A percentile compares a stretch with the other conserved stretches of the same genome.
These are phyloP conservation scores for Motacilla tschutschensis DNA, from an alignment of 2,113 vertebrate species.

Conservation along the genomic window DNA sequence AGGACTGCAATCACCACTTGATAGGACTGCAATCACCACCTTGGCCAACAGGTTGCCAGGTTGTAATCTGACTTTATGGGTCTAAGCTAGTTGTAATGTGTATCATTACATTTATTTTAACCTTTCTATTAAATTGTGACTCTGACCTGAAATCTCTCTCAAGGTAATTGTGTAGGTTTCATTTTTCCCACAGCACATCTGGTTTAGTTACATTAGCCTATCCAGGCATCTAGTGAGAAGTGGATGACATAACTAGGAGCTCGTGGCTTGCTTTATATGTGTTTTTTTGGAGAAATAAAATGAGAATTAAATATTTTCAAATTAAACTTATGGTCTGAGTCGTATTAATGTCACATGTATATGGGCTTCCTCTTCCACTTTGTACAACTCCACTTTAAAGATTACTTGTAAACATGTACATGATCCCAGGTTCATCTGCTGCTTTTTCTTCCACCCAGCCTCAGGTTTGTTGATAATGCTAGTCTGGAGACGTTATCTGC, in stretches of 20 bases:
- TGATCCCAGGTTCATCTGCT: background rate
- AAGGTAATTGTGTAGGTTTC: background rate
- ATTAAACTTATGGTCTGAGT: background rate
- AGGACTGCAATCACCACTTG: background rate
- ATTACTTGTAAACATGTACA: background rate
- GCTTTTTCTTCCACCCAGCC: background rate
- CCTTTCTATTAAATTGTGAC: background rate
- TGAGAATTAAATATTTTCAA: background rate
- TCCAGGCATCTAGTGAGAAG: background rate
- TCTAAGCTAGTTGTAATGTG: background rate
- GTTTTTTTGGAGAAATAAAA: background rate
- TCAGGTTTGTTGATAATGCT: background rate
- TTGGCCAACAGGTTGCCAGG: background rate
- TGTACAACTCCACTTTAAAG: background rate
- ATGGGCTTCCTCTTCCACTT: background rate
- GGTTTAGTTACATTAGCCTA: background rate
- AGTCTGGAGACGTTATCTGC: background rate
- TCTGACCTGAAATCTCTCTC: background rate
- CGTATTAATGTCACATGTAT: background rate
- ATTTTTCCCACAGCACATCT: background rate
- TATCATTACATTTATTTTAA: background rate
- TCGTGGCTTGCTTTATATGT: background rate
- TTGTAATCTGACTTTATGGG: rapidly evolving
- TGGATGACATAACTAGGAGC: background rate
- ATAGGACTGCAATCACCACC: rapidly evolving